Percentiles rank a stretch among this genome's conserved stretches.
Evolutionary conservation across 2,113 vertebrate genomes (phyloP).

Genomic region (Pseudopodoces humilis): DNA sequence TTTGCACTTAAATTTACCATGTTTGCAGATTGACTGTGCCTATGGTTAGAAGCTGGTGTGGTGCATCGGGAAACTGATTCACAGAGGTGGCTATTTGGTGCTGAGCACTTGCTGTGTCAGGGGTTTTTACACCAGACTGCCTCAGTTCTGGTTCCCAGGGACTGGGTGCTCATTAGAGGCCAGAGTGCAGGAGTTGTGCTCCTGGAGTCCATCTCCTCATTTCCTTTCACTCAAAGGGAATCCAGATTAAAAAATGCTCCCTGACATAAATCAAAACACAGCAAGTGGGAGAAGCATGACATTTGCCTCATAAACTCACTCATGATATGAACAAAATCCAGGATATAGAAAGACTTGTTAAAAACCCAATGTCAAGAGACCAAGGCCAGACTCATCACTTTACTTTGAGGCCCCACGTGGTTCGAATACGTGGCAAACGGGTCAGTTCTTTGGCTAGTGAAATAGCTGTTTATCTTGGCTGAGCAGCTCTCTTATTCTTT

Average conservation of each 20-base stretch:
- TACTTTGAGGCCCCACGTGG: not conserved
- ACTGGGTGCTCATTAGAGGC: not conserved
- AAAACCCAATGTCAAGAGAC: not conserved
- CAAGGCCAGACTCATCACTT: not conserved
- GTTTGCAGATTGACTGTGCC: not conserved
- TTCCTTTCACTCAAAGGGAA: not conserved
- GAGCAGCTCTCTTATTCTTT: not conserved
- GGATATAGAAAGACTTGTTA: not conserved
- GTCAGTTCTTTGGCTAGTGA: not conserved
- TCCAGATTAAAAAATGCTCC: not conserved
- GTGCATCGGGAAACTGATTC: not conserved
- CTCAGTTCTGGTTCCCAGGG: not conserved
- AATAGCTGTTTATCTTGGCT: not conserved
- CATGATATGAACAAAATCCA: not conserved
- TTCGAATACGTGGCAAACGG: rapidly evolving
- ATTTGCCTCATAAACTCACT: not conserved
- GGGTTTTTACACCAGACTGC: not conserved
- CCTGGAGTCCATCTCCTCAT: not conserved
- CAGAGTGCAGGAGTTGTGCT: not conserved
- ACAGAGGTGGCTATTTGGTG: not conserved
- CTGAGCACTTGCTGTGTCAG: not conserved
- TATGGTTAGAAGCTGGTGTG: not conserved
- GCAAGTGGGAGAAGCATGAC: not conserved
- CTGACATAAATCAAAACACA: not conserved
- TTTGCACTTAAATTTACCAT: not conserved